Evolutionary conservation across 2,888 invertebrate species (phyloP).

Genomic region (Cephus runcator): DNA sequence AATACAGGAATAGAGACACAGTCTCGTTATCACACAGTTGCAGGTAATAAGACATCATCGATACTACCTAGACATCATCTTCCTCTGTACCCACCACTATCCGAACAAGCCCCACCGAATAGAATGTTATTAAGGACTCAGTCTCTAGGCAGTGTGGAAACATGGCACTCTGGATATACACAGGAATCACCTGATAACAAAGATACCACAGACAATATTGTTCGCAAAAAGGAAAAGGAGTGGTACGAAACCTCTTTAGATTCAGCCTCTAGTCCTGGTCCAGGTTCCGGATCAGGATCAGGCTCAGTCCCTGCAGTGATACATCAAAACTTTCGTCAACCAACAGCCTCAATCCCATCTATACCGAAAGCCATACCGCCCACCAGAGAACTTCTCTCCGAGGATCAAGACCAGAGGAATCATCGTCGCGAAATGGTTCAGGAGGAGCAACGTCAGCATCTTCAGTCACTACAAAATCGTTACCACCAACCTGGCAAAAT

Average conservation of each 20-base stretch:
- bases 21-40: constrained; percentile 47
- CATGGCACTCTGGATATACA: constrained; percentile 48
- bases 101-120: constrained; percentile 52
- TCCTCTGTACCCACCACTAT: constrained; percentile 28
- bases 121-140: constrained; percentile 69
- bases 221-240: constrained; percentile 69
- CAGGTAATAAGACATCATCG: constrained; percentile 24
- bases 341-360: not conserved
- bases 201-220: constrained; percentile 35
- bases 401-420: not conserved
- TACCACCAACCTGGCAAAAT: constrained; percentile 65
- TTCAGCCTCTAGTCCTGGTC: constrained; percentile 64
- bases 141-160: constrained; percentile 71
- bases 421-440: constrained; percentile 3
- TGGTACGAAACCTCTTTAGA: constrained; percentile 79
- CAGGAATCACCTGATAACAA: constrained; percentile 44
- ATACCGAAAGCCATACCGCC: not conserved
- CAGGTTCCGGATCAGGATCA: constrained; percentile 48
- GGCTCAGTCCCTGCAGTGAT: not conserved
- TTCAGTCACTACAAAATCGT: constrained; percentile 32
- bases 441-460: constrained; percentile 2
- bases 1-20: not conserved
- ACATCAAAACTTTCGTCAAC: not conserved
- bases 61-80: not conserved
- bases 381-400: not conserved